These are phyloP conservation scores for Penaeus indicus DNA, from an alignment of 1,140 invertebrate genomes.

Conservation along the genomic window DNA sequence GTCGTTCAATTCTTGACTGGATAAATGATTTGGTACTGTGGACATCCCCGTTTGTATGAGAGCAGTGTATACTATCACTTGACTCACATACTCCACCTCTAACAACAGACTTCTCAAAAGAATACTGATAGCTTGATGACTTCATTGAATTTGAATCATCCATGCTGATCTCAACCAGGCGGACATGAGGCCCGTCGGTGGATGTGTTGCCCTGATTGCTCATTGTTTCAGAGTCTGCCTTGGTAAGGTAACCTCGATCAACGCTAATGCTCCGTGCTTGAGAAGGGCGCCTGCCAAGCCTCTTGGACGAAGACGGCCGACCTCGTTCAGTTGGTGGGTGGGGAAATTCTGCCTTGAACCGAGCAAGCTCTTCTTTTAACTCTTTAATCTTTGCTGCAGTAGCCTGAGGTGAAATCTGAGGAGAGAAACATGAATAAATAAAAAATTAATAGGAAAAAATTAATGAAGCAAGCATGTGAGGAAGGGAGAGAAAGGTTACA, in stretches of 20 bases:
- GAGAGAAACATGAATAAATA: background rate
- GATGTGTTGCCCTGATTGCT: slow-evolving; percentile 38
- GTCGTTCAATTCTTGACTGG: slow-evolving; percentile 86
- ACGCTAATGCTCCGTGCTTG: slow-evolving; percentile 60
- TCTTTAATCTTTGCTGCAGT: slow-evolving; percentile 62
- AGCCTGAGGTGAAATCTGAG: slow-evolving; percentile 57
- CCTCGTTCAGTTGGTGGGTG: slow-evolving; percentile 55
- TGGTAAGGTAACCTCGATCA: slow-evolving; percentile 61
- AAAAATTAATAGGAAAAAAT: background rate
- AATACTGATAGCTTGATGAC: slow-evolving; percentile 50
- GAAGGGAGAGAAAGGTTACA: background rate
- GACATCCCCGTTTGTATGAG: slow-evolving; percentile 50
- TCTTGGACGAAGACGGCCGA: slow-evolving; percentile 48
- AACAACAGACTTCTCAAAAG: slow-evolving; percentile 27
- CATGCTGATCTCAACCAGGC: slow-evolving; percentile 52
- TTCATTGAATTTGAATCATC: slow-evolving; percentile 29
- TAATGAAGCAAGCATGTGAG: background rate
- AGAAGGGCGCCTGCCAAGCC: slow-evolving; percentile 39
- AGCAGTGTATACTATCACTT: background rate
- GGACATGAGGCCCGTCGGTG: slow-evolving; percentile 1
- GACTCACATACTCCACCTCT: slow-evolving; percentile 12
- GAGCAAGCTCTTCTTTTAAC: slow-evolving; percentile 60
- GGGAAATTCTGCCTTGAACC: slow-evolving; percentile 58
- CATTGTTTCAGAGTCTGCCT: slow-evolving; percentile 50
- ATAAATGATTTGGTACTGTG: slow-evolving; percentile 79